Conservation (phyloP, 2,888 invertebrate genomes). For the Cryptosula pallasiana region DNA sequence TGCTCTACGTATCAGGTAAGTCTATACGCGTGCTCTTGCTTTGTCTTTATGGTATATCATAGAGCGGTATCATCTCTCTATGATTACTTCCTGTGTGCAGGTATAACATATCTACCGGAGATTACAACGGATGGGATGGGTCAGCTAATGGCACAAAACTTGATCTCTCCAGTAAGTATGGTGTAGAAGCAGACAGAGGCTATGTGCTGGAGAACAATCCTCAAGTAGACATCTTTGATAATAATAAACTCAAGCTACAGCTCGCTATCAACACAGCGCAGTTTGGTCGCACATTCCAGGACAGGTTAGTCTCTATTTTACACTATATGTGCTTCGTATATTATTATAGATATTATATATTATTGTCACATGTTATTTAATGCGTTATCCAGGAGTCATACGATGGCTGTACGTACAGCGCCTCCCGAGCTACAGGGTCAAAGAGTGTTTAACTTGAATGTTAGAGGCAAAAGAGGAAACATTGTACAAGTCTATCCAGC, state of each 20-base stretch:
- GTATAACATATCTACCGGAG: slow-evolving; percentile 51
- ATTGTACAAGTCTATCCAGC: slow-evolving; percentile 53
- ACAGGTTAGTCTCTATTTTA: slow-evolving; percentile 41
- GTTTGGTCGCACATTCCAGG: slow-evolving; percentile 51
- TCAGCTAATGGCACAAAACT: slow-evolving; percentile 33
- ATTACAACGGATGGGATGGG: slow-evolving; percentile 44
- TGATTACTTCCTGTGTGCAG: slow-evolving; percentile 32
- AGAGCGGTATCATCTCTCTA: no score
- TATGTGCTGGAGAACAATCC: slow-evolving; percentile 48
- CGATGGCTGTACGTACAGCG: slow-evolving; percentile 41
- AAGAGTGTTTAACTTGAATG: slow-evolving; percentile 49
- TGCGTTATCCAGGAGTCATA: slow-evolving; percentile 40
- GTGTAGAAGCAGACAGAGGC: slow-evolving; percentile 39
- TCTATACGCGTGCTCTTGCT: no score
- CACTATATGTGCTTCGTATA: no score
- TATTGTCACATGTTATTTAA: no score
- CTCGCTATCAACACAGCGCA: slow-evolving; percentile 52
- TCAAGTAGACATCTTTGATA: slow-evolving; percentile 44
- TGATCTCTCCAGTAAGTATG: slow-evolving; percentile 35
- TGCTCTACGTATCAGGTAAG: slow-evolving; percentile 48
- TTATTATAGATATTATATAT: no score
- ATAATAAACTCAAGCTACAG: slow-evolving; percentile 37
- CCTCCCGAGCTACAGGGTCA: slow-evolving; percentile 32
- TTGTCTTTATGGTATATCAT: no score
- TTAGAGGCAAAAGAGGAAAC: slow-evolving; percentile 53